Percentiles rank a stretch among this genome's conserved stretches.
Evolutionary conservation across 2,113 vertebrate species (phyloP).

Genomic region (Tachysurus fulvidraco): DNA sequence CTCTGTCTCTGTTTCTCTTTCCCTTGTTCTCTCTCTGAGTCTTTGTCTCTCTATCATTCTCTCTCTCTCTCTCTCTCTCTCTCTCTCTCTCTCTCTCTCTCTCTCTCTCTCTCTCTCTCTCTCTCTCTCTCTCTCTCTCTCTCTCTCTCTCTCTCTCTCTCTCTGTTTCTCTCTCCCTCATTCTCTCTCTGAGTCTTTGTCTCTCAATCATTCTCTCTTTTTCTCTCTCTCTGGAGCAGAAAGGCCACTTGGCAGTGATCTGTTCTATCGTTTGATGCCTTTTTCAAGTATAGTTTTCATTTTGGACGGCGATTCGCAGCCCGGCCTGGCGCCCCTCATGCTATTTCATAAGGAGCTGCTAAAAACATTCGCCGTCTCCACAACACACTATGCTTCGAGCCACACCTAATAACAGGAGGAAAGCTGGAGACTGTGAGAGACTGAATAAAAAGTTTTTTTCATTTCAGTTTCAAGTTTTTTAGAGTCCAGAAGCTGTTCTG

Average conservation of each 20-base stretch:
- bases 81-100: neutral
- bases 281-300: conserved; percentile 55
- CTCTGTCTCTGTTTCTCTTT: conserved; percentile 55
- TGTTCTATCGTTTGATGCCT: conserved; percentile 55
- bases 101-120: too few relatives aligned
- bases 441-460: conserved; percentile 33
- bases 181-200: conserved; percentile 6
- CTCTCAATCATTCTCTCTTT: conserved; percentile 19
- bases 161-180: neutral
- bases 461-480: neutral
- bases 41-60: neutral
- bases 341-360: conserved; percentile 67
- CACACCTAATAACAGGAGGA: conserved; percentile 44
- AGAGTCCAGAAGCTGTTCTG: neutral
- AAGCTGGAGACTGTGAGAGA: neutral
- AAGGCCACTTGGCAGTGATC: conserved; percentile 62
- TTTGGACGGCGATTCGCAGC: conserved; percentile 57
- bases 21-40: conserved; percentile 51
- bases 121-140: neutral
- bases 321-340: conserved; percentile 62
- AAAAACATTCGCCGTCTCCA: conserved; percentile 68
- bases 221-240: conserved; percentile 66
- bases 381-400: conserved; percentile 57
- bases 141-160: neutral
- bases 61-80: neutral